A percentile compares a stretch with the other conserved stretches of the same genome.
Conservation (phyloP, 2,113 vertebrate genomes). For the Chloropsis cyanopogon region DNA sequence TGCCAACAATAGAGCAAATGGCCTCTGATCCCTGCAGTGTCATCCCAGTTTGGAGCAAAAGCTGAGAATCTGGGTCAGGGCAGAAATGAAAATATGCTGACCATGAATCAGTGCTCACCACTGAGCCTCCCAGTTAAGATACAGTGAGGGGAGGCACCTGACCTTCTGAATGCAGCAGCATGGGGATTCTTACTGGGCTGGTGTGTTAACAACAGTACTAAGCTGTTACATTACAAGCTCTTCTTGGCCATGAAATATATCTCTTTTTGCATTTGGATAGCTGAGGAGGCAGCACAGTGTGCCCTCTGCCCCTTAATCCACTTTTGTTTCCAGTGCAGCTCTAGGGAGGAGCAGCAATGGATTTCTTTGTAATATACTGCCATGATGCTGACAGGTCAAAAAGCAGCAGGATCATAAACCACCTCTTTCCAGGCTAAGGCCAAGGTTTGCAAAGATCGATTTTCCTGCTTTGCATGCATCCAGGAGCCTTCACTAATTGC, state of each 20-base stretch:
- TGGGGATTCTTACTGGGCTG: not conserved
- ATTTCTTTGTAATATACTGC: not conserved
- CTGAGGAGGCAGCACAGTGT: not conserved
- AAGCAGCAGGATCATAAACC: conserved; percentile 3
- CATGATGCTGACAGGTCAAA: not conserved
- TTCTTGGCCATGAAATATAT: not conserved
- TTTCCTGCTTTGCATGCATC: conserved; percentile 3
- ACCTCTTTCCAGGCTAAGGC: not conserved
- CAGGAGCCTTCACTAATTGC: conserved; percentile 12
- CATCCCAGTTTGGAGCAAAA: not conserved
- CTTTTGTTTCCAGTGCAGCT: not conserved
- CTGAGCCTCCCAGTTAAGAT: not conserved
- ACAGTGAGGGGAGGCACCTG: not conserved
- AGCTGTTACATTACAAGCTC: not conserved
- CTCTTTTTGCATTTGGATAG: not conserved
- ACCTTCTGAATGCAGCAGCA: not conserved
- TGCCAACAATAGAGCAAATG: not conserved
- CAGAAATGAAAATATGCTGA: not conserved
- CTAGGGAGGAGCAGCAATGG: not conserved
- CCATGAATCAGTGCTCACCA: not conserved
- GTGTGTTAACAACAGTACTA: not conserved
- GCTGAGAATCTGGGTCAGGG: not conserved
- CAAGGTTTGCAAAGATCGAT: not conserved
- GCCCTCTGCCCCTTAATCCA: not conserved
- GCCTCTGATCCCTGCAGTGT: not conserved